Evolutionary conservation across 2,113 vertebrate genomes (phyloP), one percentile per base, ranked within the genome.

Genomic region (Pseudopipra pipra): DNA sequence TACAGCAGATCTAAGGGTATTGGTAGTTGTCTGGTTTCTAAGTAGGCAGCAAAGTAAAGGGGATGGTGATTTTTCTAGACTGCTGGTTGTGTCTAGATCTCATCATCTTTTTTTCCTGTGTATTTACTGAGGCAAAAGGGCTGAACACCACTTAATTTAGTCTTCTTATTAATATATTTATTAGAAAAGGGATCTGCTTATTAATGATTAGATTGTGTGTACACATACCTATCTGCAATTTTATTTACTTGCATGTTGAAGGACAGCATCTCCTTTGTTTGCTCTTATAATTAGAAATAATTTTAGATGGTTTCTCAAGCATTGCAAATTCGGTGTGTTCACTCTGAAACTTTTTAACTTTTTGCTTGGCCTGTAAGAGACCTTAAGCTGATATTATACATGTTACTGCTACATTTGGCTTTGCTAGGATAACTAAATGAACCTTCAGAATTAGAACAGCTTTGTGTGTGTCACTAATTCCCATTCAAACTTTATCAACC

Each of bases 401-500:
- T 85, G 71, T 92, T 93, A 33, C 20, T 91, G 63, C 37, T 37
- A 33, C 30, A 17, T 68, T 71, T 87, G 33, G 15, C 63, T 83
- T 71, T 78, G 54, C 44, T 89, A 58, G 65, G 58, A 72, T 82
- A 92, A 65, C 70, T 63, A 67, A 67, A 73, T 78, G n/a, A 72
- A 61, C 74, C 43, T 91, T 82, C 76, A 75, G 12, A 86, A 86
- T 70, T 47, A 4, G 20, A 59, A 66, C 52, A 62, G 8, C 20
- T 93, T 44, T 68, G 37, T 65, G 51, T 89, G 17, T 41, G 4
- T 67, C 75, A n/a, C 83, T 97, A 95, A 96, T 95, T 86, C 85
- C 35, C 71, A 56, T 96, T 95, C 92, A 93, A 96, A 97, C 92
- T 93, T 98, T 97, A 76, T 97, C 96, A 97, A 98, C 89, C 76